These are phyloP conservation scores for Dilophus febrilis DNA, from an alignment of 2,888 invertebrate genomes.

Conservation along the genomic window DNA sequence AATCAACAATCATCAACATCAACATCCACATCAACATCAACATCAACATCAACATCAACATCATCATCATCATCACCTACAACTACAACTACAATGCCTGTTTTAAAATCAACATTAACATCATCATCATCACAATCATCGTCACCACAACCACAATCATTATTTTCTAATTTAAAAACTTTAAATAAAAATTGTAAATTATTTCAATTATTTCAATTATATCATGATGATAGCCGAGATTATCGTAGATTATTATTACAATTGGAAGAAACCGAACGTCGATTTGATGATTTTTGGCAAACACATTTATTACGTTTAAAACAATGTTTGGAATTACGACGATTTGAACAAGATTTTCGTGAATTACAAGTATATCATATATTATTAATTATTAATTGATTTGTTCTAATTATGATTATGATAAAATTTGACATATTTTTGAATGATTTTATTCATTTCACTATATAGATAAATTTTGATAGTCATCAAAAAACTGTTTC, in stretches of 20 bases:
- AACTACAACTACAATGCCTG: background rate
- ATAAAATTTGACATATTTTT: background rate
- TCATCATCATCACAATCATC: slow-evolving; percentile 1
- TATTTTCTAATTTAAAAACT: background rate
- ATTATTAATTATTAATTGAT: background rate
- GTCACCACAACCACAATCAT: background rate
- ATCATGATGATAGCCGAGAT: slow-evolving; percentile 31
- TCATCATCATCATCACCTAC: background rate
- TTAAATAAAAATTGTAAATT: no score
- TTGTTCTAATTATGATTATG: background rate
- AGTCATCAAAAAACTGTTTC: slow-evolving; percentile 58
- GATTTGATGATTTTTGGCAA: slow-evolving; percentile 89
- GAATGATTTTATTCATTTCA: slow-evolving; percentile 7
- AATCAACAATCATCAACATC: background rate
- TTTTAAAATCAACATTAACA: background rate
- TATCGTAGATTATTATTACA: slow-evolving; percentile 67
- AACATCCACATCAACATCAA: no score
- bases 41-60: no score
- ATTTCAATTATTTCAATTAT: slow-evolving; percentile 13
- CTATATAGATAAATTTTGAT: slow-evolving; percentile 51
- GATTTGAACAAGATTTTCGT: slow-evolving; percentile 90
- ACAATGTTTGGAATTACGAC: slow-evolving; percentile 76
- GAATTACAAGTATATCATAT: slow-evolving; percentile 51
- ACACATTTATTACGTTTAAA: slow-evolving; percentile 77
- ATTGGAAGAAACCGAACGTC: slow-evolving; percentile 83